Evolutionary conservation across 2,113 vertebrate species (phyloP), one percentile per base, ranked within the genome.

Genomic region (Vanacampus margaritifer): DNA sequence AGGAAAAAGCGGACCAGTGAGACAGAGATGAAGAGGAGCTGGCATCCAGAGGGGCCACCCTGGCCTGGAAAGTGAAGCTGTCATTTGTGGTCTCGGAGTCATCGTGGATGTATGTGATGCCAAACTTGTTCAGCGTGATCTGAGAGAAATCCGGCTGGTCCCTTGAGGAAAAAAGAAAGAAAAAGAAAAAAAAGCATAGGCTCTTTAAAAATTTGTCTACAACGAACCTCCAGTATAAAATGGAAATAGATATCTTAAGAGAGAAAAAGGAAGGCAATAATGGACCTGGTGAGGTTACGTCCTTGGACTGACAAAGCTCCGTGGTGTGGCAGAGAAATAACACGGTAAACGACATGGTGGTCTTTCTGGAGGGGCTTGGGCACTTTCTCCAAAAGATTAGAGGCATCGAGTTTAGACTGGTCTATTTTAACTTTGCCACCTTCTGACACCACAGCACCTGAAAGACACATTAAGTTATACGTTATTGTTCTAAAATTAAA

Each of bases 121-220:
- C 94, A 72, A 91, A 90, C 76, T 90, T 92, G 84, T 93, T 93
- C n/a, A 97, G 73, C 43, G 90, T 76, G 9, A 86, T 78, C 3
- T 98, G 95, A 16, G 94, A 94, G 74, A 96, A 95, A 69, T 91
- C 87, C 39, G 91, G 87, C 9, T 93, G 92, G 69, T 89, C 91
- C 67, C 87, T 90, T 73, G n/a, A n/a, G n/a, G n/a, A n/a, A n/a
- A n/a, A n/a, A n/a, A n/a, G n/a, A 14, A 23, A 67, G 62, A 61
- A 72, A 19, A 77, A 0, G n/a, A n/a, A n/a, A 1, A 64, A 1
- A 35, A 36, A 28, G 3, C 13, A 35, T 57, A 32, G n/a, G n/a
- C n/a, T n/a, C n/a, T 54, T 26, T 26, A 1, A 54, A 54, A 13
- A 13, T 13, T 26, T 12, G 23, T 24, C 51, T 17, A 32, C 14